Evolutionary conservation across 2,888 invertebrate genomes (phyloP), one percentile per base, ranked within the genome.

Genomic region (Isoperla grammatica): DNA sequence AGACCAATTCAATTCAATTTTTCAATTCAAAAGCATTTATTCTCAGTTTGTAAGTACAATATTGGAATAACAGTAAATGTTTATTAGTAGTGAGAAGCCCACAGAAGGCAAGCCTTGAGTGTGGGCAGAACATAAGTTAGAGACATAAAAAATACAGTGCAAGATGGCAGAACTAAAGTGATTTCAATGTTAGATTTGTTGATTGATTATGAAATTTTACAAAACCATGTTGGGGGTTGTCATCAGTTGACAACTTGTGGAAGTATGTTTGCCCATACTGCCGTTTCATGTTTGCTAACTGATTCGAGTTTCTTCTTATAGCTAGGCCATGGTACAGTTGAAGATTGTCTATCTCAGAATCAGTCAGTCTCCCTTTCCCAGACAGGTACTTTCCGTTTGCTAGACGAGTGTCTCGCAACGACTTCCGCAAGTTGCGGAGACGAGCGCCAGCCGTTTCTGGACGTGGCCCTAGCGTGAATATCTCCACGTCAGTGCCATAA

Each of bases 261-360:
- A 54, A 40, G 46, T 45, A 58, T 6, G 39, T 49, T n/a, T 15
- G 54, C 61, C 61, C 58, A 61, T n/a, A 59, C 23, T 17, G 58
- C 58, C 39, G 13, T 5, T 22, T 39, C 53, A 61, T 61, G 5
- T 8, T 50, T 20, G 4, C 46, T n/a, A 54, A 6, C 17, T 35
- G 11, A 29, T 8, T 54, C 12, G 19, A 9, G n/a, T 35, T 37
- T 4, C 13, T 13, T 9, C 42, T 8, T 12, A 55, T 55, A 5
- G 56, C 56, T 11, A 40, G 12, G 13, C 56, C 15, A 29, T 55
- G 46, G 42, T 55, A 55, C 6, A n/a, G 49, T n/a, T 37, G 39
- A 13, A 55, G 46, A 3, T 3, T 13, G 15, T 55, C 42, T 2
- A 55, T 46, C 11, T 13, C 42, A 13, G n/a, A 13, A 23, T 50